Conservation (phyloP, 2,888 invertebrate genomes). For the Eupelmus urozonus region DNA sequence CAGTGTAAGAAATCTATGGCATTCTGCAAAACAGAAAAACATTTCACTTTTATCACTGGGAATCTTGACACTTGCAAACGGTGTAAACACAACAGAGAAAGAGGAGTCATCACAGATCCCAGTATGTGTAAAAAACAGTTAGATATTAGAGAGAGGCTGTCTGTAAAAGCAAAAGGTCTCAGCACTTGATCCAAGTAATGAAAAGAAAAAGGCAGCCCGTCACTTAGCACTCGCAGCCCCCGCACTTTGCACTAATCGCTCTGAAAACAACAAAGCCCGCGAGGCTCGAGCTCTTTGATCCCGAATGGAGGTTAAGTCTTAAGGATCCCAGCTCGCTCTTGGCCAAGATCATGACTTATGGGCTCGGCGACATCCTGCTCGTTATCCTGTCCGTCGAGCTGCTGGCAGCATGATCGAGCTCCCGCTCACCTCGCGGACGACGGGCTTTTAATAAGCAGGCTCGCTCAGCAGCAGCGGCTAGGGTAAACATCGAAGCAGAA, state of each 20-base stretch:
- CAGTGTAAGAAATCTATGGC: conserved; percentile 11
- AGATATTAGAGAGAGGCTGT: not conserved
- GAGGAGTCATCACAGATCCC: not conserved
- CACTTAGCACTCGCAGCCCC: not conserved
- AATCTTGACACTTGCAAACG: not conserved
- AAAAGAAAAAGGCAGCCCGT: not conserved
- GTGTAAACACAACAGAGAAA: conserved; percentile 24
- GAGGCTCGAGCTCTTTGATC: not conserved
- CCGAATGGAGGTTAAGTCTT: conserved; percentile 15
- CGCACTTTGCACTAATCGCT: not conserved
- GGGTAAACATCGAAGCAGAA: conserved; percentile 39
- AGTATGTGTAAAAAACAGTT: not conserved
- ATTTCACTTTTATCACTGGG: not conserved
- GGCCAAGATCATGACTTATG: not conserved
- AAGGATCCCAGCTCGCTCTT: not conserved
- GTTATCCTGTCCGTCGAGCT: conserved; percentile 7
- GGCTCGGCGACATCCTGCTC: too few species aligned
- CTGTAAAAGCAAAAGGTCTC: not conserved
- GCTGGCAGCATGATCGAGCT: not conserved
- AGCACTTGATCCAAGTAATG: not conserved
- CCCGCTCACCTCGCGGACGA: conserved; percentile 18
- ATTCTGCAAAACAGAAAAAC: conserved; percentile 34
- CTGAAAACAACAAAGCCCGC: not conserved
- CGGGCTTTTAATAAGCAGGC: too few species aligned
- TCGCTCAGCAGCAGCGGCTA: not conserved